These are phyloP conservation scores for Silurus asotus DNA, from an alignment of 2,113 vertebrate genomes.

Conservation along the genomic window DNA sequence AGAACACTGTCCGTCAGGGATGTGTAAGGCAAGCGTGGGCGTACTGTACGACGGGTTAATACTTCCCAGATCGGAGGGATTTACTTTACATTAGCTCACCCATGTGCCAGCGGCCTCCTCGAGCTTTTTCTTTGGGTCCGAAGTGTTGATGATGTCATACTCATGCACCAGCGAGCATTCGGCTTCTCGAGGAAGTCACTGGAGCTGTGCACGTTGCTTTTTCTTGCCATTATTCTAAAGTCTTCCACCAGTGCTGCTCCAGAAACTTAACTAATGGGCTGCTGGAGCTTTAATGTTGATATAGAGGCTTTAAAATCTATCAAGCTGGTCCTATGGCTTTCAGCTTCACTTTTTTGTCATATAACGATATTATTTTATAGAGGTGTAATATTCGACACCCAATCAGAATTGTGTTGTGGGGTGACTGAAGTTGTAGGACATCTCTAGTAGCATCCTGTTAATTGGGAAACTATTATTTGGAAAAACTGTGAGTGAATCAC, in stretches of 20 bases:
- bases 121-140: constrained; percentile 14
- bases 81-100: constrained; percentile 22
- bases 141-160: constrained; percentile 44
- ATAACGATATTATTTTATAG: not conserved
- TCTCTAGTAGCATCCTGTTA: not conserved
- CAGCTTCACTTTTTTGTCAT: not conserved
- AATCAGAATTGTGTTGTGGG: not conserved
- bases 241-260: not conserved
- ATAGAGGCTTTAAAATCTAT: not conserved
- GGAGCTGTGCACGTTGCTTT: not conserved
- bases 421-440: not conserved
- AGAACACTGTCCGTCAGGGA: not conserved
- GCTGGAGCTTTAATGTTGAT: not conserved
- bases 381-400: not conserved
- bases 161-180: constrained; percentile 7
- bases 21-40: not conserved
- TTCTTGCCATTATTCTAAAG: not conserved
- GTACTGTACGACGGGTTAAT: not conserved
- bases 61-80: constrained; percentile 32
- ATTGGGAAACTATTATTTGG: not conserved
- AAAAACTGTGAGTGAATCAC: not conserved
- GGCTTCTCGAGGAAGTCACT: not conserved
- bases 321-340: not conserved
- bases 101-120: constrained; percentile 13
- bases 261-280: constrained; percentile 9